Percentiles rank a stretch among this genome's conserved stretches.
Evolutionary conservation across 2,888 invertebrate species (phyloP).

Genomic region (Glyphotaelius pellucidus): DNA sequence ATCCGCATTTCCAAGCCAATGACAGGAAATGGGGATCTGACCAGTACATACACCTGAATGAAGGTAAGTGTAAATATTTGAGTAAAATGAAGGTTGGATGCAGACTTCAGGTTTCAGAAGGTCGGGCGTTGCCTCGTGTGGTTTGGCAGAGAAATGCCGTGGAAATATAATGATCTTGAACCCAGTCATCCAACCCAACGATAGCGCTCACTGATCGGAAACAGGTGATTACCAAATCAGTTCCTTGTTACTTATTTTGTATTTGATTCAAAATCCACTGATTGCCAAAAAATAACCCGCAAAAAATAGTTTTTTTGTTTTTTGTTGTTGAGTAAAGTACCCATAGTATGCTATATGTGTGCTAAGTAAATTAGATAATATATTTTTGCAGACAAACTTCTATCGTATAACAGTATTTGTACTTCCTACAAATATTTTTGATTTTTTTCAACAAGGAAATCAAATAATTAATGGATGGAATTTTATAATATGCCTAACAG

Average conservation of each 20-base stretch:
- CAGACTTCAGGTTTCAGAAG: conserved; percentile 18
- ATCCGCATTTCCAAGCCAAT: conserved; percentile 27
- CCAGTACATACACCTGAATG: conserved; percentile 14
- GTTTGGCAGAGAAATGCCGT: conserved; percentile 17
- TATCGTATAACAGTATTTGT: too few relatives aligned
- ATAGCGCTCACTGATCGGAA: not conserved
- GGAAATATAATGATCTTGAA: conserved; percentile 25
- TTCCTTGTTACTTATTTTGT: not conserved
- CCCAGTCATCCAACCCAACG: conserved; percentile 40
- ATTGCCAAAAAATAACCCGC: not conserved
- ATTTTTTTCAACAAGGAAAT: not conserved
- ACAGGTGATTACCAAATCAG: not conserved
- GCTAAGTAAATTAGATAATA: too few relatives aligned
- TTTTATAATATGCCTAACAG: not conserved
- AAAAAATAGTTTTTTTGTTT: too few relatives aligned
- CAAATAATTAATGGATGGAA: not conserved
- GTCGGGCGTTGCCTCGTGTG: conserved; percentile 36
- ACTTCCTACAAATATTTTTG: not conserved
- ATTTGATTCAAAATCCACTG: not conserved
- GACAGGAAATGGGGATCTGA: conserved; percentile 36
- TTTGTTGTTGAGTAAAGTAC: not conserved
- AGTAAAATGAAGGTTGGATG: conserved; percentile 25
- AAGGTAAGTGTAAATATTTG: not conserved
- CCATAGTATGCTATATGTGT: not conserved
- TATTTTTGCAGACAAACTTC: too few relatives aligned